Evolutionary conservation across 2,113 vertebrate species (phyloP), one percentile per base, ranked within the genome.

Genomic region (Gorilla gorilla): DNA sequence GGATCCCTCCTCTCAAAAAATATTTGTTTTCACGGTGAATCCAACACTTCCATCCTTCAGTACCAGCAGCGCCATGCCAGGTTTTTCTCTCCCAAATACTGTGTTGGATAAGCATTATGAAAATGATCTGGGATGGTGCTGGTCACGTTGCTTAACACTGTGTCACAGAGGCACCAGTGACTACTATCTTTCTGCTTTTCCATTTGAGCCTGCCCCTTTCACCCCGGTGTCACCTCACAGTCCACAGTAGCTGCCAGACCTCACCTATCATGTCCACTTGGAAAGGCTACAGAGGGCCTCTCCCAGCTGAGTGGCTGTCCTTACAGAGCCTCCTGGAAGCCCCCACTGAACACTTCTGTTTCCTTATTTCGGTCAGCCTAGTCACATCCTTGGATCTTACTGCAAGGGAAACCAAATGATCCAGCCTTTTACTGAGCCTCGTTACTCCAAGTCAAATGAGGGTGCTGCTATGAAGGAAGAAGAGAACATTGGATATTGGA

Each of bases 51-150:
- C 32, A 14, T n/a, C n/a, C 66, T 80, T 70, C 13, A 50, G 7
- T 9, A 10, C 18, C 68, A 50, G 8, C 2, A 48, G 1, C 2
- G n/a, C 45, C 6, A 0, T 2, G 30, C 40, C 84, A 66, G 8
- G 0, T n/a, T 45, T 57, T 89, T 59, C 40, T 25, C 35, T 76
- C 59, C 30, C 48, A 66, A 89, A 64, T 17, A 61, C 0, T 22
- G 32, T 35, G 12, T 7, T 43, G 30, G 2, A 27, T 82, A 73
- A 83, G 57, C 27, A 35, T 25, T 50, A 20, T 35, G 64, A 32
- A 45, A 59, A 57, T 30, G 0, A 13, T 35, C 35, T 59, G 20
- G n/a, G 25, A 25, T n/a, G 12, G 57, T 9, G 13, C 40, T 14
- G 3, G 38, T 57, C 35, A 35, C 6, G 1, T 7, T 89, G 79